Base-by-base conservation (phyloP, 2,888 invertebrate species). In the Amaurobius ferox region DNA sequence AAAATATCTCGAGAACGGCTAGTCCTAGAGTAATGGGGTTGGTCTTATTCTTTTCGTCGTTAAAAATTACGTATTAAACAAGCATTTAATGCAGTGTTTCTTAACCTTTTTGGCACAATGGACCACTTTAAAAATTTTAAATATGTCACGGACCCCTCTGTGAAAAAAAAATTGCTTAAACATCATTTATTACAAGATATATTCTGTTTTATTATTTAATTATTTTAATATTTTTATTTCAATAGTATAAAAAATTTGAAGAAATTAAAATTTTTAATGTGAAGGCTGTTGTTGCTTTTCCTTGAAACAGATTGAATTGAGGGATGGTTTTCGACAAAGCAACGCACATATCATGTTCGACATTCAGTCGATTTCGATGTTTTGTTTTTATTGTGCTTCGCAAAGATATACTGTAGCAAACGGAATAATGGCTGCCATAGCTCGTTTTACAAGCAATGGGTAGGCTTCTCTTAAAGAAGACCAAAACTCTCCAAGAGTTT, bases 361-460 rank as follows among this genome's bases (percentile, higher is more conserved):
- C 40, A 74, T 64, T 74, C 74, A 74, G 64, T 74, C 64, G 40
- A 74, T 64, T 74, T 74, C 74, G 40, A 74, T 74, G 64, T 64
- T 74, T 74, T 64, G 74, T 64, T 74, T 74, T 74, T 74, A 74
- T 74, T 74, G 74, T 74, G 64, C 67, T 77, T 67, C 67, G 48
- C 67, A 77, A 77, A 77, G 67, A 77, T 77, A 67, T 67, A 67
- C 77, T 67, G 77, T 77, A 77, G 77, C 77, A 77, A 77, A 77
- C 32, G 67, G 55, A 77, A 77, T 67, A 67, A 77, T 67, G 67
- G 67, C 67, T 77, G 77, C 48, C 77, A 67, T 77, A 77, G 77
- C 67, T 77, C 77, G 77, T 67, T 77, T 77, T 77, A 77, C 77
- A 67, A 77, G 77, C 67, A 77, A 67, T 77, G 67, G 67, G 67